phyloP scores from a whole-genome alignment of 2,888 invertebrate genomes.

The Ariolimax columbianus region DNA sequence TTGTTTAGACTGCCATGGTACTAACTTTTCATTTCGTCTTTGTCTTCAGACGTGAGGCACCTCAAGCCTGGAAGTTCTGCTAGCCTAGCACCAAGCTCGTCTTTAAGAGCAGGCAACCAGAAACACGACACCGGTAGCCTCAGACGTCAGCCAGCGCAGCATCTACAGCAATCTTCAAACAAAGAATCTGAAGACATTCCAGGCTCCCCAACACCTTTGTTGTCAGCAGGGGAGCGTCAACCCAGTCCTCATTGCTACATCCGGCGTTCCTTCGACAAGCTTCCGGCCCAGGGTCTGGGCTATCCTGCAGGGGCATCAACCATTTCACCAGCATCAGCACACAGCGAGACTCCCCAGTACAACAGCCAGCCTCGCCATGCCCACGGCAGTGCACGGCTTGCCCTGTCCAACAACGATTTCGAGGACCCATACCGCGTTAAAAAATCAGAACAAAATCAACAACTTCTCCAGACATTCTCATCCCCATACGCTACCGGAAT shows the following conservation, averaged over 20 bases:
- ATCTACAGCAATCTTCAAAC: background rate
- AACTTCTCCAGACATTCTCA: conserved; percentile 47
- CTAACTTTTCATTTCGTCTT: background rate
- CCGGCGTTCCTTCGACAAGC: conserved; percentile 50
- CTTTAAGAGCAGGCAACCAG: background rate
- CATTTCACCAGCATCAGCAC: conserved; percentile 38
- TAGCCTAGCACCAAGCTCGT: background rate
- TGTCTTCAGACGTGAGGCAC: background rate
- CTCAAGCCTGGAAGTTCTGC: background rate
- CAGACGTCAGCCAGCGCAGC: background rate
- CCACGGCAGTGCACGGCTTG: conserved; percentile 26
- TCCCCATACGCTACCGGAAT: conserved; percentile 39
- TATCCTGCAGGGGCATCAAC: conserved; percentile 50
- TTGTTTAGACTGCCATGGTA: too few species aligned
- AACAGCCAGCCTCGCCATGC: conserved; percentile 42
- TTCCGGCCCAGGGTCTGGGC: conserved; percentile 49
- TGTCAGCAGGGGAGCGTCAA: background rate
- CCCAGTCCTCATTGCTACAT: conserved; percentile 43
- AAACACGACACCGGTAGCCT: conserved; percentile 26
- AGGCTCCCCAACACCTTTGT: conserved; percentile 47
- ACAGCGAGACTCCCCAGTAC: background rate
- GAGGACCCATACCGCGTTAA: conserved; percentile 41
- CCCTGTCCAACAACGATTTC: conserved; percentile 31
- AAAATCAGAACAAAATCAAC: conserved; percentile 42
- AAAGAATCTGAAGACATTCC: conserved; percentile 46